These are phyloP conservation scores for Plagiodera versicolora DNA, from an alignment of 2,888 invertebrate species.

Conservation along the genomic window DNA sequence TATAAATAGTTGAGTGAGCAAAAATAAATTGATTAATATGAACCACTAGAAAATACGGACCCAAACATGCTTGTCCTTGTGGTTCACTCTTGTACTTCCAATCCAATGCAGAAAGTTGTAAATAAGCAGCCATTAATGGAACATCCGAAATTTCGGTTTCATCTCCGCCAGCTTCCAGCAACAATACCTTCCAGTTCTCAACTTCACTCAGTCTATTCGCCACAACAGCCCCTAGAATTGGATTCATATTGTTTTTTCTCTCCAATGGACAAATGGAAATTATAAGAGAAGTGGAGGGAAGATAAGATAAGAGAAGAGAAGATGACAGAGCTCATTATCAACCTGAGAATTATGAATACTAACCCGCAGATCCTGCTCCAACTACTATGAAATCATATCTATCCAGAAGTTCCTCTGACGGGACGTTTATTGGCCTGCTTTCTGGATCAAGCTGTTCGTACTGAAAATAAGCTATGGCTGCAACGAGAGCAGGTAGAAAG, in stretches of 20 bases:
- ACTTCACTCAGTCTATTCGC: constrained; percentile 82
- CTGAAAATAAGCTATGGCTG: constrained; percentile 84
- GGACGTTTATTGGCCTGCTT: constrained; percentile 72
- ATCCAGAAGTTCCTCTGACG: constrained; percentile 64
- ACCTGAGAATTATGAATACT: not conserved
- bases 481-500: constrained; percentile 82
- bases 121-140: constrained; percentile 82
- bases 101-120: constrained; percentile 84
- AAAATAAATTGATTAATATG: no score
- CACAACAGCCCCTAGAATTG: constrained; percentile 71
- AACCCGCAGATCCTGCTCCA: constrained; percentile 79
- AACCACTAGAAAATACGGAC: constrained; percentile 54
- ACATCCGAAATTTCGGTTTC: constrained; percentile 91
- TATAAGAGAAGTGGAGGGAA: no score
- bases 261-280: not conserved
- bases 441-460: constrained; percentile 84
- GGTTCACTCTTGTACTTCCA: constrained; percentile 95
- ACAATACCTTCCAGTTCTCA: constrained; percentile 75
- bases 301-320: no score
- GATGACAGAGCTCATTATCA: no score
- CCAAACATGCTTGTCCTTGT: constrained; percentile 77
- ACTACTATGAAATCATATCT: constrained; percentile 85
- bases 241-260: no score
- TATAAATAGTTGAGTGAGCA: no score
- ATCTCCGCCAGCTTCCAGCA: constrained; percentile 86